Evolutionary conservation across 1,140 invertebrate species (phyloP).

Genomic region (Platyscapa corneri): DNA sequence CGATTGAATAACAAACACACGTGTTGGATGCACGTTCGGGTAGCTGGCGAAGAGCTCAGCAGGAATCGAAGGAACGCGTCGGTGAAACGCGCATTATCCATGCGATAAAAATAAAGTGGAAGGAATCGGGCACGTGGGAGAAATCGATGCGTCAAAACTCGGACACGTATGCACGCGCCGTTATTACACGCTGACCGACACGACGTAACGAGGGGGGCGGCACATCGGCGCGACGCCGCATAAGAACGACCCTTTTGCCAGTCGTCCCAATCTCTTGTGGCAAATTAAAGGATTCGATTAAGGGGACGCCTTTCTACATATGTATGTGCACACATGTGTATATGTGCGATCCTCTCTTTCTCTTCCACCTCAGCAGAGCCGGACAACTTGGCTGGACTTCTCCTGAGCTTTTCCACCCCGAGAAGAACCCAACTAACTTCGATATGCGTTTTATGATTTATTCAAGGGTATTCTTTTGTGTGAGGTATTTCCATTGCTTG

Average conservation of each 20-base stretch:
- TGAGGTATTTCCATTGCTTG: neutral
- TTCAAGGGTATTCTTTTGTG: neutral
- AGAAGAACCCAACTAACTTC: neutral
- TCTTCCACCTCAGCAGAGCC: neutral
- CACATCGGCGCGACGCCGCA: neutral
- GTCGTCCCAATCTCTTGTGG: neutral
- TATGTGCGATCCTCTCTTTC: neutral
- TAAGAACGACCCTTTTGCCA: constrained; percentile 15
- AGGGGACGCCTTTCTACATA: neutral
- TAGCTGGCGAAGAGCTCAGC: too few relatives aligned
- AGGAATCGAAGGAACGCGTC: neutral
- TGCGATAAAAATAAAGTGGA: too few relatives aligned
- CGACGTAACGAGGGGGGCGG: constrained; percentile 10
- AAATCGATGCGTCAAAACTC: too few relatives aligned
- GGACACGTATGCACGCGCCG: too few relatives aligned
- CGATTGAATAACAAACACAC: neutral
- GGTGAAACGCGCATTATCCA: neutral
- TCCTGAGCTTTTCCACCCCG: neutral
- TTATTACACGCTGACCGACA: constrained; percentile 10
- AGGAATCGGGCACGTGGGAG: too few relatives aligned
- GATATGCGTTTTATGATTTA: constrained; percentile 22
- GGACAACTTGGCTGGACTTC: constrained; percentile 14
- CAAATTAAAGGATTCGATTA: constrained; percentile 47
- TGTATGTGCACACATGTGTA: neutral
- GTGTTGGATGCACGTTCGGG: neutral